Conservation (phyloP, 1,140 invertebrate species). For the Scaptomyza montana region DNA sequence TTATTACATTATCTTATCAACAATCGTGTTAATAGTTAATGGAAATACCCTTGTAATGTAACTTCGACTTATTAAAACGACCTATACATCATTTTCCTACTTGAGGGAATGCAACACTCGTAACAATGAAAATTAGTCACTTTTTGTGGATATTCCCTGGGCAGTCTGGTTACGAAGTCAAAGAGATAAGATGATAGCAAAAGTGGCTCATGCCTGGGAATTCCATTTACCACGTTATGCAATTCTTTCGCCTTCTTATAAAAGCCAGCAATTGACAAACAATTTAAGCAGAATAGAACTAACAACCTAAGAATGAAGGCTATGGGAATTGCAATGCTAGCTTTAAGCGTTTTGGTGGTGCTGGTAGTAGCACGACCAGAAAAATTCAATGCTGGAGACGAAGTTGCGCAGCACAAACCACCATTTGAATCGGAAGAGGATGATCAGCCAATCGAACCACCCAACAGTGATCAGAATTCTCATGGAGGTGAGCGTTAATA, state of each 20-base stretch:
- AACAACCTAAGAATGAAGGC: constrained; percentile 25
- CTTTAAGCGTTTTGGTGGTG: constrained; percentile 21
- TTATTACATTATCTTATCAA: constrained; percentile 21
- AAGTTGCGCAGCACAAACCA: background rate
- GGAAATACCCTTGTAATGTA: constrained; percentile 14
- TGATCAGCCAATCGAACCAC: constrained; percentile 2
- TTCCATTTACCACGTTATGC: background rate
- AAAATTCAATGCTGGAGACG: background rate
- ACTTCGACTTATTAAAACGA: background rate
- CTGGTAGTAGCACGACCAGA: constrained; percentile 23
- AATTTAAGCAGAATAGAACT: constrained; percentile 16
- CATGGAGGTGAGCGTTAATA: constrained; percentile 6
- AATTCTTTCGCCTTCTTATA: background rate
- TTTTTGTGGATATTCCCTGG: constrained; percentile 27
- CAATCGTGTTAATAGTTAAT: constrained; percentile 7
- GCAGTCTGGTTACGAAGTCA: background rate
- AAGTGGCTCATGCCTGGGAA: constrained; percentile 9
- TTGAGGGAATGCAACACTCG: background rate
- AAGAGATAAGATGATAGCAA: constrained; percentile 36
- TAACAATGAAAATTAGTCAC: constrained; percentile 24
- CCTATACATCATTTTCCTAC: background rate
- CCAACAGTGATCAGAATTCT: constrained; percentile 10
- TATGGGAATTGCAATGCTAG: constrained; percentile 10
- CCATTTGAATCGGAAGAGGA: background rate
- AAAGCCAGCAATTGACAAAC: constrained; percentile 6